Base-by-base conservation (phyloP, 2,113 vertebrate genomes). In the Boulengeromyrus knoepffleri region DNA sequence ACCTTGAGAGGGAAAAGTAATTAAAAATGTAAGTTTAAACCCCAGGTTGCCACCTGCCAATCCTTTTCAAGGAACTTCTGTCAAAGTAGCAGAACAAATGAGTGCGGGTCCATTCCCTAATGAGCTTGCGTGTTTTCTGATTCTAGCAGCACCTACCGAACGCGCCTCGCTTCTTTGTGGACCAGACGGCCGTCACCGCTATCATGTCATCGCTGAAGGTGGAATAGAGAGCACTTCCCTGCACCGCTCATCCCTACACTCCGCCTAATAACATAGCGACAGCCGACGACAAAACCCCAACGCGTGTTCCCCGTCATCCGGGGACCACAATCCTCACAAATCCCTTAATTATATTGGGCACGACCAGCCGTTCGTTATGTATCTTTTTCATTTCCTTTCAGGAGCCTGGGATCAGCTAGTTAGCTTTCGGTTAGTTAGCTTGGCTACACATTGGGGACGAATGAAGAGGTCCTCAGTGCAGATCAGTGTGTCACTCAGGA, bases 341-440 rank as follows among this genome's bases (percentile, higher is more conserved):
- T 89, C 88, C 66, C 47, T 49, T 89, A 89, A 89, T 89, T 77
- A 89, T 80, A 45, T 1, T 21, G 27, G n/a, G 31, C 88, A 89
- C 19, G 88, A 10, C 21, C 88, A 31, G 66, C 74, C 45, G 1
- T 77, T 50, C 27, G 1, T 77, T 80, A 39, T 52, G 12, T 17
- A 15, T 45, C 66, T 66, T 31, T 39, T 31, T 39, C 27, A 80
- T 89, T 89, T 80, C 46, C 88, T 77, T 77, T 39, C 66, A 50
- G 31, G 24, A 47, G 46, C 24, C 88, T 19, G 19, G n/a, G 66
- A 49, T 77, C 46, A 50, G 27, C 62, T n/a, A 77, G 2, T 21
- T n/a, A n/a, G 2, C 13, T 52, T 52, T 52, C 13, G 50, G 50
- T 52, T 52, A 52, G 50, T 52, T 17, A 52, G 50, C 50, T 17